Evolutionary conservation across 2,113 vertebrate genomes (phyloP).

Genomic region (Ceratotherium simum): DNA sequence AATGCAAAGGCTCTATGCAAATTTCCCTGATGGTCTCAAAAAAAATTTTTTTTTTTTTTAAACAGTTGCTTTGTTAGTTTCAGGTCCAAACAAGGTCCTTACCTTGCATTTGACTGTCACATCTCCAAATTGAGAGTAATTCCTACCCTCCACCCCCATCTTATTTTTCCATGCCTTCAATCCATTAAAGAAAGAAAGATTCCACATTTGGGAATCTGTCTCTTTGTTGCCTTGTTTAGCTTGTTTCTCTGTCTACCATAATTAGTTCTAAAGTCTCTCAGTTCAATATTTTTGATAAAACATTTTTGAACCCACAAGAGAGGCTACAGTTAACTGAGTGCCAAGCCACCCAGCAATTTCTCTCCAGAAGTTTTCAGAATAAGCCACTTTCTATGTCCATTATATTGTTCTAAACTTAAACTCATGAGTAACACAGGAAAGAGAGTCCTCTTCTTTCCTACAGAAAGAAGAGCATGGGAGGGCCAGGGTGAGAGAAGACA

Average conservation of each 20-base stretch:
- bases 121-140: not conserved
- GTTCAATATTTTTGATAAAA: not conserved
- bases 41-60: not conserved
- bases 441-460: not conserved
- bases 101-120: not conserved
- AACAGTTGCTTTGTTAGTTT: not conserved
- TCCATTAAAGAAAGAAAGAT: not conserved
- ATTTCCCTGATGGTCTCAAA: not conserved
- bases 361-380: not conserved
- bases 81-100: not conserved
- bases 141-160: not conserved
- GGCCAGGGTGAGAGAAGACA: not conserved
- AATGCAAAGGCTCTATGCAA: not conserved
- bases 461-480: not conserved
- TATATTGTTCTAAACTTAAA: not conserved
- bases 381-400: not conserved
- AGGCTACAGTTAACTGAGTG: slow-evolving; percentile 5
- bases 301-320: not conserved
- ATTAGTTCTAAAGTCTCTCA: not conserved
- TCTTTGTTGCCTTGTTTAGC: not conserved
- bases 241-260: not conserved
- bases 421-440: slow-evolving; percentile 25
- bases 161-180: not conserved
- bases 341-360: slow-evolving; percentile 26
- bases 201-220: not conserved